Evolutionary conservation across 2,888 invertebrate species (phyloP), one percentile per base, ranked within the genome.

Genomic region (Hypomecis atomaria): DNA sequence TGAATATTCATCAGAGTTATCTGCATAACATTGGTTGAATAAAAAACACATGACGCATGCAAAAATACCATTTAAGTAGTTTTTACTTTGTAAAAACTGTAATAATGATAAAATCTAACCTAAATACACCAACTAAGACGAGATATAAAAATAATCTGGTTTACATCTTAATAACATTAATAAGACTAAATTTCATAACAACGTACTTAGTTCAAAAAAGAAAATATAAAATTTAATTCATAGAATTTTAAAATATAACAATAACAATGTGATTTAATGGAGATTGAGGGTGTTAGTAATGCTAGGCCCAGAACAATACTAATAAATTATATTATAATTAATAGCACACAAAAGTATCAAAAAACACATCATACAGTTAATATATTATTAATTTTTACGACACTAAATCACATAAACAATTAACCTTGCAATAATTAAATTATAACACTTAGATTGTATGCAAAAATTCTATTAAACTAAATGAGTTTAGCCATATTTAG

Each of bases 221-320:
- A 23, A 23, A 23, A 23, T 3, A 3, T 23, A 2, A 23, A 23
- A 23, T 3, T 23, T 23, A 23, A 23, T 23, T 23, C 3, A 2
- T 23, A 23, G 23, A 23, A 23, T 23, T 23, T 23, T 2, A 23
- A 23, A 2, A 23, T 10, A 47, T 34, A 10, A 49, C 11, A 36
- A 49, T 40, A 49, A 13, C 1, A 50, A 23, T 43, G 13, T 34
- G 36, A 58, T 42, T 48, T 6, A 13, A 38, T 52, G 38, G 33
- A 23, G 11, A 10, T 56, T 37, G 47, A 47, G 56, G 47, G 33
- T 38, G 37, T 56, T 56, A 56, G 56, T 56, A 47, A n/a, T 37
- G 56, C 47, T n/a, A 13, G 11, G 44, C 47, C 56, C 56, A 56
- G 13, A n/a, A 33, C 38, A 38, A 23, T 13, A 34, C n/a, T 10